Evolutionary conservation across 35 echinoderm and acorn worm genomes (phyloP).

Genomic region (Ptychodera flava): DNA sequence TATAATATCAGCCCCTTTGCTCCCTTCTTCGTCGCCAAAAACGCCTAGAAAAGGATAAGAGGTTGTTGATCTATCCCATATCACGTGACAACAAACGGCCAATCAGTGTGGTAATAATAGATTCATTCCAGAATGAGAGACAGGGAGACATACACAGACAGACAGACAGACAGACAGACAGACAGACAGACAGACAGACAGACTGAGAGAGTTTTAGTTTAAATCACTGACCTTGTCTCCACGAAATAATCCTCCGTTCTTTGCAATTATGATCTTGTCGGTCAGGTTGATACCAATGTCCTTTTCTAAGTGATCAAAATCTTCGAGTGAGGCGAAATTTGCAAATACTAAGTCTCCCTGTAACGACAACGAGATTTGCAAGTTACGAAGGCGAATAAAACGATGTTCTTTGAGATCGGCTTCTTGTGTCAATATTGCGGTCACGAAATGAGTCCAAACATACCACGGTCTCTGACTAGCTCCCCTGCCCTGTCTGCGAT

Average conservation of each 20-base stretch:
- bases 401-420: too few species aligned
- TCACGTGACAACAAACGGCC: not conserved
- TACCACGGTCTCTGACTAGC: too few species aligned
- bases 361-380: not conserved
- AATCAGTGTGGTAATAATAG: not conserved
- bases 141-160: too few species aligned
- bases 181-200: too few species aligned
- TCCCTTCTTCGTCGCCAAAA: constrained; percentile 46
- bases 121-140: not conserved
- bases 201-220: too few species aligned
- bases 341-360: constrained; percentile 85
- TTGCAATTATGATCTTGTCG: constrained; percentile 72
- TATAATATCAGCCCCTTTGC: constrained; percentile 60
- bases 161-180: constrained; percentile 1
- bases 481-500: too few species aligned
- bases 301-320: constrained; percentile 58
- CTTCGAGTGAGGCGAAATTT: constrained; percentile 77
- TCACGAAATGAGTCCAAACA: too few species aligned
- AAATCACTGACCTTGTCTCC: constrained; percentile 93
- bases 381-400: too few species aligned
- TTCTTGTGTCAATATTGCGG: too few species aligned
- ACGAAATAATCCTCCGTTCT: constrained; percentile 84
- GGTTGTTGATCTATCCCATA: too few species aligned
- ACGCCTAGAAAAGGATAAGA: too few species aligned
- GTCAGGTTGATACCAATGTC: constrained; percentile 56